Conservation (phyloP, 2,888 invertebrate species). For the Drosophila fungiperda region DNA sequence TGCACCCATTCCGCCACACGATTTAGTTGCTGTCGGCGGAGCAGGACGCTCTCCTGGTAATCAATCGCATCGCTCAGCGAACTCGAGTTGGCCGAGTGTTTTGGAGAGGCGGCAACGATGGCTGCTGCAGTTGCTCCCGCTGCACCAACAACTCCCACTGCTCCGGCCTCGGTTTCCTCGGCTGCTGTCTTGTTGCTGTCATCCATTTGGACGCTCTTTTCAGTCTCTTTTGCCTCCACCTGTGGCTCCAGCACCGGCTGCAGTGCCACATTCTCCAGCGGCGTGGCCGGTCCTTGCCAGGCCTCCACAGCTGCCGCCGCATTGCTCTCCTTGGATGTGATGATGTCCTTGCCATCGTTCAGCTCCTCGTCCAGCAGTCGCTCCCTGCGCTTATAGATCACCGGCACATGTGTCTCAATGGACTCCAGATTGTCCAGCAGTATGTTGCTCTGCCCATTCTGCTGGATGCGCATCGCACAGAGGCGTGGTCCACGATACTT, state of each 20-base stretch:
- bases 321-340: conserved; percentile 82
- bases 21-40: conserved; percentile 88
- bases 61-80: conserved; percentile 83
- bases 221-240: conserved; percentile 69
- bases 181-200: conserved; percentile 14
- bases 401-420: conserved; percentile 87
- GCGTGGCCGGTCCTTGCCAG: conserved; percentile 70
- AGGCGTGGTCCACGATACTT: conserved; percentile 88
- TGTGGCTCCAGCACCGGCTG: conserved; percentile 74
- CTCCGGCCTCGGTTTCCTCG: neutral
- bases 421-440: conserved; percentile 91
- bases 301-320: conserved; percentile 70
- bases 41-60: conserved; percentile 85
- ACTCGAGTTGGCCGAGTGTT: conserved; percentile 82
- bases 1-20: conserved; percentile 93
- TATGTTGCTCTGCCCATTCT: conserved; percentile 92
- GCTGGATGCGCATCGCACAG: conserved; percentile 91
- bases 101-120: conserved; percentile 66
- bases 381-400: conserved; percentile 89
- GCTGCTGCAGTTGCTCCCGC: neutral
- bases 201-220: conserved; percentile 37
- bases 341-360: conserved; percentile 84
- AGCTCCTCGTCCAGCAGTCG: conserved; percentile 84
- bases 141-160: neutral
- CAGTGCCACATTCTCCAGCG: conserved; percentile 58